Conservation (phyloP, 2,113 vertebrate genomes). For the Otolemur garnettii region DNA sequence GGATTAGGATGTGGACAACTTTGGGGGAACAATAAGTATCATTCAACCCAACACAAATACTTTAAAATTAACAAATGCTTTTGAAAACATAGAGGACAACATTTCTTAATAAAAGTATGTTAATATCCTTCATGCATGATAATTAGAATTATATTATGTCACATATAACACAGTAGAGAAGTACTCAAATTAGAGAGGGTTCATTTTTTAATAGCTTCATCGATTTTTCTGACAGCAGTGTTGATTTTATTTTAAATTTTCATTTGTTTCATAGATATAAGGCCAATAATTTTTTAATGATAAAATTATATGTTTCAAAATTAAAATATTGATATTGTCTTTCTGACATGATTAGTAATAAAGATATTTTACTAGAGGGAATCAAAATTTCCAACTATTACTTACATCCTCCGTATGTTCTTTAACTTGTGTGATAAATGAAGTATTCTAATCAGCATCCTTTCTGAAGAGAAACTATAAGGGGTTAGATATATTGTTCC, state of each 20-base stretch:
- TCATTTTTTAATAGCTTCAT: not conserved
- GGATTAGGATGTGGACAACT: not conserved
- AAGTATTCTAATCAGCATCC: not conserved
- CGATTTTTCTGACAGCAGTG: slow-evolving; percentile 3
- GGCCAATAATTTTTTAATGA: not conserved
- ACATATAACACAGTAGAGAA: not conserved
- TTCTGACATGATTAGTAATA: not conserved
- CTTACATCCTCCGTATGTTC: not conserved
- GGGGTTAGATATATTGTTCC: not conserved
- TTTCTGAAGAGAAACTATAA: not conserved
- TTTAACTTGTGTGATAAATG: not conserved
- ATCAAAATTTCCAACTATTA: not conserved
- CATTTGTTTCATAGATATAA: not conserved
- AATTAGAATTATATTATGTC: not conserved
- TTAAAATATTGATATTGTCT: slow-evolving; percentile 43
- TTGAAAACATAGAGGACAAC: slow-evolving; percentile 22
- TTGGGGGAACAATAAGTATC: too few species aligned
- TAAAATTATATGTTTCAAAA: slow-evolving; percentile 41
- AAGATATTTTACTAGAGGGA: not conserved
- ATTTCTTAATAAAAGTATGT: slow-evolving; percentile 13
- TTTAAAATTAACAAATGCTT: not conserved
- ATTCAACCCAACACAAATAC: not conserved
- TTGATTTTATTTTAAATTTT: too few species aligned
- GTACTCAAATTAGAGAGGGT: not conserved
- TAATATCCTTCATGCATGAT: not conserved